Evolutionary conservation across 2,797 vertebrate genomes (phyloP).

Genomic region (Neopelma chrysocephalum): DNA sequence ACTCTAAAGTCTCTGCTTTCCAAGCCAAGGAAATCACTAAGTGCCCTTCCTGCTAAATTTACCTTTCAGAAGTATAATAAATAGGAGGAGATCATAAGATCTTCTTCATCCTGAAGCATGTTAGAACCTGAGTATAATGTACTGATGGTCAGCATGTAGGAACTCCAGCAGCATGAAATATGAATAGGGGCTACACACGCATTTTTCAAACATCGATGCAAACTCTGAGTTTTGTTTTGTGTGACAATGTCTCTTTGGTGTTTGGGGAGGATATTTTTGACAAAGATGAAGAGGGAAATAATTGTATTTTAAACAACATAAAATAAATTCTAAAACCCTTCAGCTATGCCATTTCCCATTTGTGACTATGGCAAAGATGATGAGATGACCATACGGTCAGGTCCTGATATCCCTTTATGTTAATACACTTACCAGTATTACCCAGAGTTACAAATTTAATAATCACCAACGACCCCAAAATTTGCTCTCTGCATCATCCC

Average conservation of each 20-base stretch:
- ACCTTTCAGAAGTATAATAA: neutral
- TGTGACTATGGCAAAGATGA: neutral
- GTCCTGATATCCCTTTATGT: neutral
- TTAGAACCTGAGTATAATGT: neutral
- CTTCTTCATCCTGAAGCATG: neutral
- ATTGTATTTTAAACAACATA: neutral
- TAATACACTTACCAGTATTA: neutral
- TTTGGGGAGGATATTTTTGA: neutral
- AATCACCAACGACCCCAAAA: neutral
- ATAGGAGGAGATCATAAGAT: neutral
- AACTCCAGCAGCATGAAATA: neutral
- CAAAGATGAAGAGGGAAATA: neutral
- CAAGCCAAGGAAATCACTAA: neutral
- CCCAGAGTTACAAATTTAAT: neutral
- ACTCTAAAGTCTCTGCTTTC: neutral
- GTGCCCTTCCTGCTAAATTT: neutral
- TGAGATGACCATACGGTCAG: neutral
- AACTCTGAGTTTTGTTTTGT: neutral
- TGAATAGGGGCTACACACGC: fast-evolving
- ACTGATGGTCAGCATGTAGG: neutral
- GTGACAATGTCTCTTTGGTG: neutral
- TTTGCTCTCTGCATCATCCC: neutral
- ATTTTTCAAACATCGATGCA: neutral
- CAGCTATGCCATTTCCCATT: neutral
- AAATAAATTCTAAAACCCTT: neutral